Base-by-base conservation (phyloP, 2,113 vertebrate species). In the Fulmarus glacialis region DNA sequence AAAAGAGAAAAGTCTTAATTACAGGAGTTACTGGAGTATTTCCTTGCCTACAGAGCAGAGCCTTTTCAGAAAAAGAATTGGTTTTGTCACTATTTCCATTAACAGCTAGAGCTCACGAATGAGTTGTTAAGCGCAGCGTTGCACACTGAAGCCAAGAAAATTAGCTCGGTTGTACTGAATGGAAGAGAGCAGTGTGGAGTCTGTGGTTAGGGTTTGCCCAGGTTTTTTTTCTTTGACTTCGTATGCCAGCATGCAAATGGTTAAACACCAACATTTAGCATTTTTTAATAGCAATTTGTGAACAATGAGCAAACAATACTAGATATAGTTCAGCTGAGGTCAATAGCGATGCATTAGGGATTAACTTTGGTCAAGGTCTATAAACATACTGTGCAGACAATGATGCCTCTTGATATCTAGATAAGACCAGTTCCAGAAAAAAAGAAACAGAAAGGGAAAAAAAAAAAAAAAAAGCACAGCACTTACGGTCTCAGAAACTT, bases 401-500 rank as follows among this genome's bases (percentile, higher is more conserved):
- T 71, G 72, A 75, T 84, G 58, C 11, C 27, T 84, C 34, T 75
- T 87, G 23, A 52, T 43, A 77, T 5, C 59, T 47, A 63, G 8
- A 43, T 27, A 8, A 70, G 14, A 70, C 3, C 21, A 34, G 9
- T n/a, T 73, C 5, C 1, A 4, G 6, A 3, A 3, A 23, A 15
- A 24, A 36, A 40, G 24, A 29, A 45, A 45, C 45, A 45, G 45
- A 19, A 17, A 27, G 14, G 42, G 24, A 4, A 5, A 6, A 26
- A 29, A 4, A 6, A 7, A 22, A 15, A 0, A 1, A 4, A 20
- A 15, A 8, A 6, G 0, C 12, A 24, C 7, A 50, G 15, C 15
- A 74, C 20, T 91, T 64, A 26, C 52, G 4, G 15, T 75, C 56
- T 82, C 2, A 3, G 56, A 89, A 92, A 71, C 21, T 30, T 79